Evolutionary conservation across 1,140 invertebrate species (phyloP), one percentile per base, ranked within the genome.

Genomic region (Holcopasites calliopsidis): DNA sequence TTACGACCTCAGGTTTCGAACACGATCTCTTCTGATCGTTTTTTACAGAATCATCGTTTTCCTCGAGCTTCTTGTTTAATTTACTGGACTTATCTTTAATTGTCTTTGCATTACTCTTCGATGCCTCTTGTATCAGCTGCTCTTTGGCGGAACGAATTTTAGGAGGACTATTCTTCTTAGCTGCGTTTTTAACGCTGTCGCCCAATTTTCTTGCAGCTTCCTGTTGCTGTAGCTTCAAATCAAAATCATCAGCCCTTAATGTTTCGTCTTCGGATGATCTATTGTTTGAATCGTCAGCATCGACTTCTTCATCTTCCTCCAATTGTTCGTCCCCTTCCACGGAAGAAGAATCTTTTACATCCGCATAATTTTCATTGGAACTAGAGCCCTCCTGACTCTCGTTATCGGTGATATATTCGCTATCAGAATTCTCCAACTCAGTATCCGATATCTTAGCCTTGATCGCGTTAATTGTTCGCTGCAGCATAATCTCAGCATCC

Each of bases 361-460:
- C 26, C 2, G 16, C 3, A 21, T 11, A 28, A 38, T 18, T 26
- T 18, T 69, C 75, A n/a, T 42, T 62, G 13, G 44, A 73, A 16
- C 71, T 61, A 4, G 61, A 65, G 26, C 74, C 49, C 23, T 80
- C 70, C 26, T 73, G 26, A 7, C 69, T 75, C 23, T 77, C 75
- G 21, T 49, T 73, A 18, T 83, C 72, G 6, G 71, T 72, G 1
- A 57, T 42, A n/a, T 77, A 75, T 57, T 57, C 57, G 26, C 71
- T 77, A 11, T 77, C 80, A n/a, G 74, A 75, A 28, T 81, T 72
- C 13, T 86, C 84, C 7, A 66, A 76, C 38, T 71, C 73, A 16
- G 87, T 87, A 33, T 90, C 89, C 10, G 90, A 90, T 68, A 91
- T 84, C 62, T 90, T 87, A 1, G 88, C 87, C 58, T 89, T 90